Evolutionary conservation across 2,113 vertebrate species (phyloP).

Genomic region (Piprites chloris): DNA sequence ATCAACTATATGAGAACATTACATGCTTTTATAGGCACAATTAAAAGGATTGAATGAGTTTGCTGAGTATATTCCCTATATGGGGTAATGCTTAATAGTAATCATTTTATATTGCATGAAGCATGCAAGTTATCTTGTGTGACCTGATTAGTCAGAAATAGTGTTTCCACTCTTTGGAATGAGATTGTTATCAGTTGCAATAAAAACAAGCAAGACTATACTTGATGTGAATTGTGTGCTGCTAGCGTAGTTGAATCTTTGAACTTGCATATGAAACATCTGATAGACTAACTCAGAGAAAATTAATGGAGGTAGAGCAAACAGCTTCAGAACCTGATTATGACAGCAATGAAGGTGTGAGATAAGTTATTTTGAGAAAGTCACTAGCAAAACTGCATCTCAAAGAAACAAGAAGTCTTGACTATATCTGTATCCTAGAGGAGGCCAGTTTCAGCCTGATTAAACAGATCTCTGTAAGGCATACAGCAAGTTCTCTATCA

Average conservation of each 20-base stretch:
- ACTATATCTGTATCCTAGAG: not conserved
- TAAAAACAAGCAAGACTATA: not conserved
- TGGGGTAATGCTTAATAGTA: conserved; percentile 9
- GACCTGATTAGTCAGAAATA: conserved; percentile 39
- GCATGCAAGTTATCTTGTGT: not conserved
- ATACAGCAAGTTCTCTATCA: not conserved
- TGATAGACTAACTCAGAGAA: not conserved
- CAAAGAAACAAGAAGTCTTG: not conserved
- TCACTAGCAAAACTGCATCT: not conserved
- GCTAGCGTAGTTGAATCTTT: rapidly evolving
- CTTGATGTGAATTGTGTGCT: not conserved
- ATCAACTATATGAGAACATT: conserved; percentile 39
- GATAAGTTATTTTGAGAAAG: not conserved
- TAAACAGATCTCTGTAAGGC: not conserved
- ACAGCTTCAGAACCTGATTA: not conserved
- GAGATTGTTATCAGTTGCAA: conserved; percentile 20
- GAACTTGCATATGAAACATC: not conserved
- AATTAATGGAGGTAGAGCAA: not conserved
- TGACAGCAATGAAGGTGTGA: not conserved
- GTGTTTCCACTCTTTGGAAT: conserved; percentile 14
- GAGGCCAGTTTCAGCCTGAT: not conserved
- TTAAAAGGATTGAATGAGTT: conserved; percentile 37
- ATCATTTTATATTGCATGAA: not conserved
- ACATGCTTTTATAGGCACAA: conserved; percentile 37
- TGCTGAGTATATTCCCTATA: not conserved